These are phyloP conservation scores for Erythrolamprus reginae DNA, from an alignment of 2,113 vertebrate genomes.

Conservation along the genomic window DNA sequence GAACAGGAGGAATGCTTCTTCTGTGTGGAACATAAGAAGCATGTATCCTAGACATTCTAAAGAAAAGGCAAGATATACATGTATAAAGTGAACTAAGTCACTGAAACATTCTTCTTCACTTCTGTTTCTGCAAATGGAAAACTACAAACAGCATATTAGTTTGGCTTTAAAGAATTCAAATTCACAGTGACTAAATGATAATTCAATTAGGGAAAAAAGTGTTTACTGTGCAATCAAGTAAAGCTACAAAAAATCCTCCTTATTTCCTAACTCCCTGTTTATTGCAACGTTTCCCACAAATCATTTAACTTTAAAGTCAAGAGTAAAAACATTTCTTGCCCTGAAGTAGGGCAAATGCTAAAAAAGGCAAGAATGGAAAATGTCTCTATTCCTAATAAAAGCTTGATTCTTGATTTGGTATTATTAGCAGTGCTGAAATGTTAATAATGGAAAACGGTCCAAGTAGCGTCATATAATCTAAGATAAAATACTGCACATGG, in stretches of 20 bases:
- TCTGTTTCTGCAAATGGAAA: neutral
- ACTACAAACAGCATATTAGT: neutral
- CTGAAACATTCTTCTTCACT: neutral
- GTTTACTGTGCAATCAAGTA: neutral
- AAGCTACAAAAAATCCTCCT: neutral
- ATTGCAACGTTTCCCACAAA: neutral
- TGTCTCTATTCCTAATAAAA: neutral
- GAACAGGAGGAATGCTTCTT: too few relatives aligned
- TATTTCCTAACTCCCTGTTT: neutral
- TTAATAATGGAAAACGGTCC: neutral
- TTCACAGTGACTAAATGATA: neutral
- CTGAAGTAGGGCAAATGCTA: neutral
- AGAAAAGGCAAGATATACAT: neutral
- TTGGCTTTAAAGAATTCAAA: neutral
- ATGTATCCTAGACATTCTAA: neutral
- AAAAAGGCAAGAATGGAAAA: neutral
- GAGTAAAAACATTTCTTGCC: constrained; percentile 2
- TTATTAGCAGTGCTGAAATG: neutral
- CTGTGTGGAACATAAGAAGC: neutral
- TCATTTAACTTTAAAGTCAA: neutral
- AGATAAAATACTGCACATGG: neutral
- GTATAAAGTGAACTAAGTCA: neutral
- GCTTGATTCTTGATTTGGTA: neutral
- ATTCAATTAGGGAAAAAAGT: neutral
- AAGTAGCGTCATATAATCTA: accelerated